Conservation (phyloP, 2,888 invertebrate genomes). For the Acleris sparsana region DNA sequence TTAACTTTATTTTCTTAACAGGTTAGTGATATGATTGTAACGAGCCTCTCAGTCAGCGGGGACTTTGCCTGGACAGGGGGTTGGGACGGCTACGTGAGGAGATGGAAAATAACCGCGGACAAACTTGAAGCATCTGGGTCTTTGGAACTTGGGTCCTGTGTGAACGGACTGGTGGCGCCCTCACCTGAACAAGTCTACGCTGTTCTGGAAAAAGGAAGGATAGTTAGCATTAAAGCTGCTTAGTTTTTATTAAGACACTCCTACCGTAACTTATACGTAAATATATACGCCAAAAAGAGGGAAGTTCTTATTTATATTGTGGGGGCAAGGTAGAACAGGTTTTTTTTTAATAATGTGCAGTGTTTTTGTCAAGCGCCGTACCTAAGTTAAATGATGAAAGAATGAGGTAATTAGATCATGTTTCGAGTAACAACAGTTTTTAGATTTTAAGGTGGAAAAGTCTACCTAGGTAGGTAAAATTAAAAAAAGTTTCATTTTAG, state of each 20-base stretch:
- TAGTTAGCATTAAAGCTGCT: conserved; percentile 51
- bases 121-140: conserved; percentile 64
- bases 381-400: too few relatives aligned
- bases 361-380: too few relatives aligned
- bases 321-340: too few relatives aligned
- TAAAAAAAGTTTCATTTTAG: too few relatives aligned
- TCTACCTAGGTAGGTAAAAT: too few relatives aligned
- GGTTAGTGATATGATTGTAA: conserved; percentile 80
- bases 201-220: conserved; percentile 59
- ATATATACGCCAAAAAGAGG: too few relatives aligned
- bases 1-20: conserved; percentile 40
- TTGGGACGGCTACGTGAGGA: conserved; percentile 80
- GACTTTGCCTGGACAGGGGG: conserved; percentile 82
- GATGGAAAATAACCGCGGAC: conserved; percentile 65
- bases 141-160: conserved; percentile 63
- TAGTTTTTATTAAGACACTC: background rate
- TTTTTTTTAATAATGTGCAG: too few relatives aligned
- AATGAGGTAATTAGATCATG: too few relatives aligned
- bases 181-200: conserved; percentile 54
- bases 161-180: conserved; percentile 63
- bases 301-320: too few relatives aligned
- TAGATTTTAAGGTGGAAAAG: too few relatives aligned
- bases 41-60: conserved; percentile 70
- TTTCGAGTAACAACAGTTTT: too few relatives aligned
- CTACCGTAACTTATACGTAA: too few relatives aligned